Base-by-base conservation (phyloP, 2,888 invertebrate genomes). In the Parapristionchus giblindavisi region DNA sequence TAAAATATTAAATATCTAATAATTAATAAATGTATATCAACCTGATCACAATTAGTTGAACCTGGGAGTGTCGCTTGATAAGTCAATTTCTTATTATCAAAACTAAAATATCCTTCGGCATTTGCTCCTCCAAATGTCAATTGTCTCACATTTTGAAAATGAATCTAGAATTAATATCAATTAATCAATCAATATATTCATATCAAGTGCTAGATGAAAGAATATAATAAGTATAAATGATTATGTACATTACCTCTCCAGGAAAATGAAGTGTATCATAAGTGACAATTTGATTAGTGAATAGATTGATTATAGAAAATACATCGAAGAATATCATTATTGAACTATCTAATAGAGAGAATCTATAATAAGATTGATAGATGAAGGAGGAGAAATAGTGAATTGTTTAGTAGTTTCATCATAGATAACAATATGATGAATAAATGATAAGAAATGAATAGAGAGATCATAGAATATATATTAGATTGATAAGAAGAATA, bases 81-180 rank as follows among this genome's bases (percentile, higher is more conserved):
- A 11, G 84, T 85, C 43, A 86, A 61, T 54, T 81, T 78, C 24
- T 80, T 79, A 61, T 85, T 81, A 72, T 86, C 85, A 58, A 80
- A 85, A 58, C 85, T 83, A 75, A 85, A 85, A 66, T 87, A 87
- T 48, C 83, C 87, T 66, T 87, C 87, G 5, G 86, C 86, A 76
- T 85, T 87, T 71, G 74, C 65, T 21, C 87, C 87, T 2, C 84
- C 84, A 63, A 87, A 87, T 0, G 87, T 87, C 29, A 87, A 63
- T 54, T 87, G 87, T 43, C 83, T 80, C 21, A 87, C 83, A 77
- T 84, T 87, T n/a, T 76, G 78, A 34, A 87, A 74, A 75, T 84
- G 83, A 11, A 32, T 79, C 76, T 86, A 48, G 3, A 72, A 51
- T 21, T 48, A 17, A 29, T 29, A n/a, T 11, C 2, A 29, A 3